Base-by-base conservation (phyloP, 2,888 invertebrate genomes). In the Leptopterna dolabrata region DNA sequence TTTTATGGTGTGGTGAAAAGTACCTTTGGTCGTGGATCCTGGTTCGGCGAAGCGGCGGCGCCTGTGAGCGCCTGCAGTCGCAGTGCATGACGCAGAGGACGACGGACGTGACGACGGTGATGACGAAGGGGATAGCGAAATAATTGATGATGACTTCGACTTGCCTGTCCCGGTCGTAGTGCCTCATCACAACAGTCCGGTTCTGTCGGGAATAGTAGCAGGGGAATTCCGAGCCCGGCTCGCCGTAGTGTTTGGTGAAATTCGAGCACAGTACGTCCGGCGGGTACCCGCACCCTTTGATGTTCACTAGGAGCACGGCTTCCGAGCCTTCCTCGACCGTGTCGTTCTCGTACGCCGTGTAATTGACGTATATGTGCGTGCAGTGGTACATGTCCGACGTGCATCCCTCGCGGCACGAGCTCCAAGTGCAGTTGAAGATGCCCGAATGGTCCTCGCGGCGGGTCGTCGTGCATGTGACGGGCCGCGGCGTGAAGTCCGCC, bases 51-150 rank as follows among this genome's bases (percentile, higher is more conserved):
- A 89, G 87, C 73, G 87, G 88, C n/a, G 89, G 88, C 73, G 89
- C 89, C n/a, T 88, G 89, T 9, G 89, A 87, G 41, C 89, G 86
- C 16, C 89, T 81, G 92, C 96, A 97, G 92, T 97, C 96, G 92
- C 97, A 97, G 92, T 97, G 96, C 94, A 96, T 94, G 88, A 96
- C 95, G 92, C 97, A 97, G 88, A 97, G 93, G 41, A 96, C 96
- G 90, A 96, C 95, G 87, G 96, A 96, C 89, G 97, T 96, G 90
- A 96, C 95, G 90, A 96, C 94, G 86, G 97, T 96, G 91, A 97
- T 94, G 91, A 96, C 95, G 92, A 97, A 95, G 89, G 97, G 97
- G 90, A 96, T 94, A 87, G 95, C 96, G 92, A 97, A 94, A 92
- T 95, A 97, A 92, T 97, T 94, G 90, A 96, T 95, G 91, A 97